Conservation (phyloP, 2,888 invertebrate genomes). For the Aspidapion aeneum region DNA sequence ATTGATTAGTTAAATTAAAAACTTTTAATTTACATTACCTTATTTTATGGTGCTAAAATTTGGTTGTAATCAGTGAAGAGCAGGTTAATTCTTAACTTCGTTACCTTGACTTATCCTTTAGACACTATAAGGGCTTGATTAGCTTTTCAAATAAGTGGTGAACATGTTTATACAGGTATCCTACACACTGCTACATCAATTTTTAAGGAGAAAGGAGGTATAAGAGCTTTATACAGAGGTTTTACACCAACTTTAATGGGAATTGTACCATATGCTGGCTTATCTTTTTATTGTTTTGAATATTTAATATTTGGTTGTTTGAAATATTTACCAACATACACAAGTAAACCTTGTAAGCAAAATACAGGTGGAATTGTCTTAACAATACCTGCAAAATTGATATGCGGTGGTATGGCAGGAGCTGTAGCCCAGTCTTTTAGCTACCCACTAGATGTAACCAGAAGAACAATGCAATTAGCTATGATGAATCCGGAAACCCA, state of each 20-base stretch:
- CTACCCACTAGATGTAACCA: conserved; percentile 91
- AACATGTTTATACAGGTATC: conserved; percentile 79
- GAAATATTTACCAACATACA: conserved; percentile 67
- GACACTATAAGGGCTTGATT: conserved; percentile 86
- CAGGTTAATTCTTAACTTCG: too few relatives aligned
- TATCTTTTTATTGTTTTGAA: conserved; percentile 90
- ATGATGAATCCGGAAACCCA: conserved; percentile 77
- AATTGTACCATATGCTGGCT: conserved; percentile 88
- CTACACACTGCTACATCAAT: conserved; percentile 70
- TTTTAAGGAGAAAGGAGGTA: conserved; percentile 77
- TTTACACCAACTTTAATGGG: conserved; percentile 84
- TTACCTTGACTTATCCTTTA: conserved; percentile 82
- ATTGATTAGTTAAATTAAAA: too few relatives aligned
- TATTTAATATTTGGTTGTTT: conserved; percentile 76
- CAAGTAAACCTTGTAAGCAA: conserved; percentile 66
- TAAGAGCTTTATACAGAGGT: conserved; percentile 78
- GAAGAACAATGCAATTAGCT: conserved; percentile 88
- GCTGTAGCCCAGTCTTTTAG: conserved; percentile 85
- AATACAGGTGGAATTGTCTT: conserved; percentile 77
- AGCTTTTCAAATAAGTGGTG: conserved; percentile 87
- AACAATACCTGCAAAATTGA: conserved; percentile 73
- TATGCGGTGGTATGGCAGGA: conserved; percentile 67
- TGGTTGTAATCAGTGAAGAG: too few relatives aligned
- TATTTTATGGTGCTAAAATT: too few relatives aligned
- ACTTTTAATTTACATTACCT: too few relatives aligned